Conservation (phyloP, 2,888 invertebrate species). For the Apodemia duryi region DNA sequence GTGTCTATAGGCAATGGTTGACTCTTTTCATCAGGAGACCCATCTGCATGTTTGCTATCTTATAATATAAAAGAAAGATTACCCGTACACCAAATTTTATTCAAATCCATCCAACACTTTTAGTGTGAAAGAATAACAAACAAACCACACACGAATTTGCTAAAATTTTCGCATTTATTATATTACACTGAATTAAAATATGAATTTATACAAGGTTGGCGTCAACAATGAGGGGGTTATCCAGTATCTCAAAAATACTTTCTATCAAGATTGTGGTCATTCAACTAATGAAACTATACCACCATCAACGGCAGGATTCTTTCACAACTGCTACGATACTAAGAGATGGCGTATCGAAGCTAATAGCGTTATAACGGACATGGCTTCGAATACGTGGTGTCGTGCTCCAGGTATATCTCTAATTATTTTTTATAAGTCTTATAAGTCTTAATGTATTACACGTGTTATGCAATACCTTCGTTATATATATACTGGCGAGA, state of each 20-base stretch:
- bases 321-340: conserved; percentile 76
- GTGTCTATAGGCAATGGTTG: too few species aligned
- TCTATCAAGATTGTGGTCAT: conserved; percentile 75
- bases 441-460: too few species aligned
- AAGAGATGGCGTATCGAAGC: conserved; percentile 78
- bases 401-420: conserved; percentile 80
- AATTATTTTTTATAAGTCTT: background rate
- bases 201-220: conserved; percentile 61
- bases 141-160: too few species aligned
- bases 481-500: too few species aligned
- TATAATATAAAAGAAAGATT: too few species aligned
- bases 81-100: too few species aligned
- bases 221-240: conserved; percentile 82
- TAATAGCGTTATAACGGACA: conserved; percentile 80
- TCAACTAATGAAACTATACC: conserved; percentile 67
- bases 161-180: background rate
- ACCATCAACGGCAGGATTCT: conserved; percentile 48
- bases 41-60: too few species aligned
- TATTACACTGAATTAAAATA: conserved; percentile 14
- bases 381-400: conserved; percentile 84
- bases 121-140: too few species aligned
- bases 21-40: too few species aligned
- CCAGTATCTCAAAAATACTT: conserved; percentile 78
- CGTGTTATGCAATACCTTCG: too few species aligned
- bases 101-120: too few species aligned